Percentiles rank a stretch among this genome's conserved stretches.
Evolutionary conservation across 2,797 vertebrate species (phyloP).

Genomic region (Manis pentadactyla): DNA sequence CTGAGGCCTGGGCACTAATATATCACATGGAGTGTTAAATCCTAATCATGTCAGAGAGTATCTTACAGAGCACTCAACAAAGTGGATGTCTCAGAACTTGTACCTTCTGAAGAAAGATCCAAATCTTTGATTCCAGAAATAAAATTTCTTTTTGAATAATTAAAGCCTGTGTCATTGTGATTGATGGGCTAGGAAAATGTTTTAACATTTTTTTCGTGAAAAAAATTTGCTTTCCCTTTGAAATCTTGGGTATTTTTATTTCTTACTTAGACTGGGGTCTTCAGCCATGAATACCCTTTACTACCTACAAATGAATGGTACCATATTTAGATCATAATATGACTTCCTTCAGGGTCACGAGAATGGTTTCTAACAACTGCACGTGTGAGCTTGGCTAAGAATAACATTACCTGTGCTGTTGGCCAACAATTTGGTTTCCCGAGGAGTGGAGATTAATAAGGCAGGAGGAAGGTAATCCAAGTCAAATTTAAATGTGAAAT

Average conservation of each 20-base stretch:
- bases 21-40: conserved; percentile 43
- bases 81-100: conserved; percentile 64
- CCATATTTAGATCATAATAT: conserved; percentile 31
- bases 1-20: not conserved
- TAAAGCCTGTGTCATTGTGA: conserved; percentile 74
- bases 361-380: conserved; percentile 38
- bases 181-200: conserved; percentile 67
- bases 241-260: conserved; percentile 72
- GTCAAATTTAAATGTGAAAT: not conserved
- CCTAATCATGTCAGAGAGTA: conserved; percentile 67
- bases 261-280: conserved; percentile 26
- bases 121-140: conserved; percentile 79
- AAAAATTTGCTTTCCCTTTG: conserved; percentile 68
- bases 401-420: conserved; percentile 12
- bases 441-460: not conserved
- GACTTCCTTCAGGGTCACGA: not conserved
- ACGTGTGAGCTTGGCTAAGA: not conserved
- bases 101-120: conserved; percentile 71
- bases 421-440: conserved; percentile 14
- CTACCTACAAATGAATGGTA: conserved; percentile 23
- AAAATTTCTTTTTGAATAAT: conserved; percentile 82
- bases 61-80: conserved; percentile 33
- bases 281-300: conserved; percentile 28
- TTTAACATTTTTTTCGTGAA: conserved; percentile 63
- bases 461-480: not conserved